phyloP scores from a whole-genome alignment of 2,888 invertebrate species.

The Pristionchus entomophagus region DNA sequence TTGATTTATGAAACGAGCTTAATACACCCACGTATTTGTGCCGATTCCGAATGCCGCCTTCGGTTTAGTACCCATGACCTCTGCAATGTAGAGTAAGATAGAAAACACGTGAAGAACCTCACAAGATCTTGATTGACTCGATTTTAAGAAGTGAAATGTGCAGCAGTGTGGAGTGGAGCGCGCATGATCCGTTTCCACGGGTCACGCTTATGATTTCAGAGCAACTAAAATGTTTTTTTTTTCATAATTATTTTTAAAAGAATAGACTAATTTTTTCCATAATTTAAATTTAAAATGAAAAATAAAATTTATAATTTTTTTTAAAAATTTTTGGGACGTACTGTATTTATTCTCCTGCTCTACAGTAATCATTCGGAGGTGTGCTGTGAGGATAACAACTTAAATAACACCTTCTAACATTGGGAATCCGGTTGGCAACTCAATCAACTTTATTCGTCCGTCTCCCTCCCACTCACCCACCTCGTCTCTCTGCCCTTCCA shows the following conservation, averaged over 20 bases:
- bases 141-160: background rate
- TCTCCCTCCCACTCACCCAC: background rate
- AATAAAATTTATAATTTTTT: background rate
- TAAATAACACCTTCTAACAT: background rate
- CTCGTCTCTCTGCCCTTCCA: slow-evolving; percentile 12
- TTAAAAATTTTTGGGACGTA: background rate
- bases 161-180: background rate
- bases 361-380: background rate
- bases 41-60: background rate
- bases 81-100: background rate
- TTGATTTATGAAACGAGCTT: no score
- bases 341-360: background rate
- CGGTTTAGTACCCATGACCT: background rate
- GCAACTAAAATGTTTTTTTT: background rate
- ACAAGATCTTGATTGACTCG: background rate
- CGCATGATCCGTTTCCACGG: background rate
- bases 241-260: background rate
- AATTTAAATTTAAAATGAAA: no score
- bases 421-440: background rate
- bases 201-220: slow-evolving; percentile 1
- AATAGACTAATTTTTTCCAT: background rate
- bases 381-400: background rate
- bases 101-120: background rate
- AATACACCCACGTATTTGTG: background rate
- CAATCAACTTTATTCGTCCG: slow-evolving; percentile 16